Percentiles rank a stretch among this genome's conserved stretches.
phyloP scores from a whole-genome alignment of 2,888 invertebrate species.

The Neoascia interrupta region DNA sequence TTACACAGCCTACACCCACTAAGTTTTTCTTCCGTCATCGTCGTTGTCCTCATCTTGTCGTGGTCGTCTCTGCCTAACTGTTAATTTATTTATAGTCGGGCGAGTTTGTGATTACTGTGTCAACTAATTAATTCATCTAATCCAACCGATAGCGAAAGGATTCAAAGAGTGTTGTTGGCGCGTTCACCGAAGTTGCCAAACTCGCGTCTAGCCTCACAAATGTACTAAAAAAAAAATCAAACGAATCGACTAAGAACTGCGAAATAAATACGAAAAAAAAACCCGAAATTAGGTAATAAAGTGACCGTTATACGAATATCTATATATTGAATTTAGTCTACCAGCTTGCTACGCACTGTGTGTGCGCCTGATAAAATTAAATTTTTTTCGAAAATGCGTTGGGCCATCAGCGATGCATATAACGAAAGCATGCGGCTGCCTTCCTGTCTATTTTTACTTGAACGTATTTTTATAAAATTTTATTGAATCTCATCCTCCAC shows the following conservation, averaged over 20 bases:
- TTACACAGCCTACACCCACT: conserved; percentile 41
- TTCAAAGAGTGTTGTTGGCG: conserved; percentile 42
- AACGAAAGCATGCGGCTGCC: conserved; percentile 46
- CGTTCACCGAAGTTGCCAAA: conserved; percentile 7
- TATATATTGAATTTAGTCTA: conserved; percentile 49
- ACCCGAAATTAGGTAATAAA: conserved; percentile 61
- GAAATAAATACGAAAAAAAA: conserved; percentile 16
- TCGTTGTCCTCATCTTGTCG: conserved; percentile 36
- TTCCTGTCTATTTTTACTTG: conserved; percentile 57
- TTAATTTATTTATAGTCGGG: no score
- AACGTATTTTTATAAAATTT: conserved; percentile 41
- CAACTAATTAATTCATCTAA: conserved; percentile 44
- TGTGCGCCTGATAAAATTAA: conserved; percentile 47
- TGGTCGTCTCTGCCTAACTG: conserved; percentile 35
- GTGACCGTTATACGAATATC: conserved; percentile 58
- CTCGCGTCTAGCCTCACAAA: background rate
- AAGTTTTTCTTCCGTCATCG: conserved; percentile 45
- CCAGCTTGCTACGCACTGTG: conserved; percentile 22
- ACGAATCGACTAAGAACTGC: conserved; percentile 32
- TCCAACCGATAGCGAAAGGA: conserved; percentile 54
- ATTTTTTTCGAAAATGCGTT: conserved; percentile 44
- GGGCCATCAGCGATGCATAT: conserved; percentile 52
- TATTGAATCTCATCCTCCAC: conserved; percentile 35
- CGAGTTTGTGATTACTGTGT: conserved; percentile 21
- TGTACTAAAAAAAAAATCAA: background rate